Conservation (phyloP, 1,140 invertebrate species). For the Venturia canescens region DNA sequence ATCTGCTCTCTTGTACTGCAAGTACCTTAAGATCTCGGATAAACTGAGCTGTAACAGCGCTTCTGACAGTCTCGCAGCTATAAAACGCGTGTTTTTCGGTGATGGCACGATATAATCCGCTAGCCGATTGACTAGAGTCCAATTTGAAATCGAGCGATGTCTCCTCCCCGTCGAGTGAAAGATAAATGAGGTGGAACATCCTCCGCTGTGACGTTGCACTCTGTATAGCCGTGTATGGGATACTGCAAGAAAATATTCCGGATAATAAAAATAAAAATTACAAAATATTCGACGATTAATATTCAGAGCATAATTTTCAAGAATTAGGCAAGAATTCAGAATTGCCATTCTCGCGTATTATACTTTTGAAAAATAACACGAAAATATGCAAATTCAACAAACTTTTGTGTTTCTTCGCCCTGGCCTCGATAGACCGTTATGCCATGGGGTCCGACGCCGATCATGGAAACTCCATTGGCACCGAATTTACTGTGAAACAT, state of each 20-base stretch:
- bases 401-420: constrained; percentile 82
- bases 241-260: constrained; percentile 78
- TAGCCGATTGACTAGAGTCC: constrained; percentile 86
- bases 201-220: constrained; percentile 86
- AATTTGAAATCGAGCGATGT: constrained; percentile 87
- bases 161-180: constrained; percentile 83
- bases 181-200: constrained; percentile 86
- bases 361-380: neutral
- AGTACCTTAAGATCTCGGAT: constrained; percentile 89
- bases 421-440: constrained; percentile 83
- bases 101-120: constrained; percentile 90
- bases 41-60: constrained; percentile 91
- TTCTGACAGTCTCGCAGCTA: constrained; percentile 92
- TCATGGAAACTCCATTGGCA: constrained; percentile 70
- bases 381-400: constrained; percentile 52
- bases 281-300: constrained; percentile 20
- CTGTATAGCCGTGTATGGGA: constrained; percentile 89
- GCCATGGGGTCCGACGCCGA: constrained; percentile 90
- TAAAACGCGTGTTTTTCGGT: constrained; percentile 95
- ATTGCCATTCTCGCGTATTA: neutral
- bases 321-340: too few species aligned
- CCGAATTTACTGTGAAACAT: constrained; percentile 84
- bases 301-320: too few species aligned
- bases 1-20: neutral
- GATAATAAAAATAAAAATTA: constrained; percentile 13